Evolutionary conservation across 2,888 invertebrate species (phyloP).

Genomic region (Dicyrtoma fusca): DNA sequence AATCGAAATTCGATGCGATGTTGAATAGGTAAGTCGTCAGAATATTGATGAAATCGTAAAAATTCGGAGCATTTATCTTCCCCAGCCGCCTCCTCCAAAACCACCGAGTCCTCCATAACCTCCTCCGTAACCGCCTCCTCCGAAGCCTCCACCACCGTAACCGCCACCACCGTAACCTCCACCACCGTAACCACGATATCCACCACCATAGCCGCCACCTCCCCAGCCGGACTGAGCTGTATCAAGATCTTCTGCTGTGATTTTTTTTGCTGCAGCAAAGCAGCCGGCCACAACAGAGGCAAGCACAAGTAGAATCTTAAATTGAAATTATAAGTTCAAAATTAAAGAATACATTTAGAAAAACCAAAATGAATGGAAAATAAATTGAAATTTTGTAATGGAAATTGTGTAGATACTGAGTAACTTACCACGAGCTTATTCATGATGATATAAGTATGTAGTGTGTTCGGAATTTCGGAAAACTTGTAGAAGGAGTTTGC

Average conservation of each 20-base stretch:
- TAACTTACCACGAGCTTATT: too few species aligned
- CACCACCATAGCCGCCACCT: background rate
- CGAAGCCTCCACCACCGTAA: background rate
- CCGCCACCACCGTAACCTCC: background rate
- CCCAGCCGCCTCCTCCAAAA: constrained; percentile 20
- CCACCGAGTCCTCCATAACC: constrained; percentile 9
- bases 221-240: constrained; percentile 3
- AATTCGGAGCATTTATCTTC: too few species aligned
- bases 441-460: background rate
- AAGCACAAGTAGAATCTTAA: background rate
- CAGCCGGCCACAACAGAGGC: background rate
- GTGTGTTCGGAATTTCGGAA: too few species aligned
- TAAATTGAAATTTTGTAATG: too few species aligned
- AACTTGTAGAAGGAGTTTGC: too few species aligned
- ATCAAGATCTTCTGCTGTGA: constrained; percentile 16
- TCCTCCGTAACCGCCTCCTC: background rate
- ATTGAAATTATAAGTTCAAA: background rate
- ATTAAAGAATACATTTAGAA: background rate
- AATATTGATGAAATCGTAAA: too few species aligned
- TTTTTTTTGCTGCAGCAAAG: background rate
- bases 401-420: background rate
- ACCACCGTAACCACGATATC: background rate
- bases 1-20: too few species aligned
- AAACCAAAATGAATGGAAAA: background rate
- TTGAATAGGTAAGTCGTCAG: too few species aligned